phyloP scores from a whole-genome alignment of 2,797 vertebrate genomes.

The Octomys mimax region DNA sequence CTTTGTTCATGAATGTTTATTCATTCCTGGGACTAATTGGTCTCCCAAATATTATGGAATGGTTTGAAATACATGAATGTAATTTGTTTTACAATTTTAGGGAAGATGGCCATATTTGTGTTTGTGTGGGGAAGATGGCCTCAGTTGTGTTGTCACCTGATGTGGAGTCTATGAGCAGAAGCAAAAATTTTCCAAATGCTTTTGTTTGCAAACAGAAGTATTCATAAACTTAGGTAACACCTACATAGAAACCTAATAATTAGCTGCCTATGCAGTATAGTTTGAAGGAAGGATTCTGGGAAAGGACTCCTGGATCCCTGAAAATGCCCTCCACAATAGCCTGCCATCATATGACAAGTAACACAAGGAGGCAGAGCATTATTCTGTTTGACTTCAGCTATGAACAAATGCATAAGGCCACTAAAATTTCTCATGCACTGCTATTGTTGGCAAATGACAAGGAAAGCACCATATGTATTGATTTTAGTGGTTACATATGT shows the following conservation, averaged over 20 bases:
- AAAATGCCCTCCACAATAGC: not conserved
- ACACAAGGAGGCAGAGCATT: not conserved
- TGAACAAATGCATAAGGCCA: not conserved
- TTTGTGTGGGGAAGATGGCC: not conserved
- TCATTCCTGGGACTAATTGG: slow-evolving; percentile 1
- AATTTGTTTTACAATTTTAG: not conserved
- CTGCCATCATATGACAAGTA: not conserved
- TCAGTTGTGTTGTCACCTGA: not conserved
- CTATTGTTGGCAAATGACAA: not conserved
- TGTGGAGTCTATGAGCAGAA: not conserved
- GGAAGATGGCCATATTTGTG: not conserved
- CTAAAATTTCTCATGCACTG: slow-evolving; percentile 2
- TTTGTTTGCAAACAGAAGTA: not conserved
- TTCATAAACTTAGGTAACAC: not conserved
- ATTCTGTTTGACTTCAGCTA: slow-evolving; percentile 1
- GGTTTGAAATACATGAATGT: not conserved
- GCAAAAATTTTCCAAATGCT: not conserved
- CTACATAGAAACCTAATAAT: not conserved
- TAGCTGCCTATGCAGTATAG: not conserved
- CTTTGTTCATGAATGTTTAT: not conserved
- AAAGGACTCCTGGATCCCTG: not conserved
- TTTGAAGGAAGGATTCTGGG: not conserved
- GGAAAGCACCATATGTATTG: not conserved
- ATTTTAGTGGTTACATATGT: slow-evolving; percentile 33
- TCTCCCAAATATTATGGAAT: slow-evolving; percentile 54